A percentile compares a stretch with the other conserved stretches of the same genome.
These are phyloP conservation scores for Eretmochelys imbricata DNA, from an alignment of 2,113 vertebrate species.

Conservation along the genomic window DNA sequence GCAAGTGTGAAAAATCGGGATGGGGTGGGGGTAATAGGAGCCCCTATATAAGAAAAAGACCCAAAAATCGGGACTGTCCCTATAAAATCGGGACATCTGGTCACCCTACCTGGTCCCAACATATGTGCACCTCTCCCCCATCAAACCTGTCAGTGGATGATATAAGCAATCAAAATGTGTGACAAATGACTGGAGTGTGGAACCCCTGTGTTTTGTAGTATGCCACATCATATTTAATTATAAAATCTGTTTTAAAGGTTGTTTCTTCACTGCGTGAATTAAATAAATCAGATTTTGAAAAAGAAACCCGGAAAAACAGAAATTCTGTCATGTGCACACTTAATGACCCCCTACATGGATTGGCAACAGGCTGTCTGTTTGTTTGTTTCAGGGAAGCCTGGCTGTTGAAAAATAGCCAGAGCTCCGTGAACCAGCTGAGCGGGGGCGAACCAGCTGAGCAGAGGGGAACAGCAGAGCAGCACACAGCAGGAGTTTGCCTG, in stretches of 20 bases:
- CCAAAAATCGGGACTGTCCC: too few relatives aligned
- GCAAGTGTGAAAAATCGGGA: too few relatives aligned
- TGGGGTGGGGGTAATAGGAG: too few relatives aligned
- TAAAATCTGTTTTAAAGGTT: not conserved
- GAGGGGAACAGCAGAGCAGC: too few relatives aligned
- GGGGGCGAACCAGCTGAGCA: too few relatives aligned
- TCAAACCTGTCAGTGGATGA: not conserved
- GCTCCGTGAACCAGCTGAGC: too few relatives aligned
- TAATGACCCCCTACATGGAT: accelerated
- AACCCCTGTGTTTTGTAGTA: not conserved
- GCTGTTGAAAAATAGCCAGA: too few relatives aligned
- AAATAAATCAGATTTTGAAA: accelerated
- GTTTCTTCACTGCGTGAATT: not conserved
- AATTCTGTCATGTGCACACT: not conserved
- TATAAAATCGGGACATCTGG: too few relatives aligned
- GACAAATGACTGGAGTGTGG: not conserved
- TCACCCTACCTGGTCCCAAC: not conserved
- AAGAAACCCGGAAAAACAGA: not conserved
- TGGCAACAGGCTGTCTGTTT: not conserved
- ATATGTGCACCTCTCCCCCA: not conserved
- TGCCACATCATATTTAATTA: not conserved
- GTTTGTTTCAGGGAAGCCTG: too few relatives aligned
- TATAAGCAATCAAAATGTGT: not conserved
- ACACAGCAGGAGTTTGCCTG: too few relatives aligned
- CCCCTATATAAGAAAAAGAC: too few relatives aligned